These are phyloP conservation scores for Platysteira castanea DNA, from an alignment of 2,113 vertebrate species.

Conservation along the genomic window DNA sequence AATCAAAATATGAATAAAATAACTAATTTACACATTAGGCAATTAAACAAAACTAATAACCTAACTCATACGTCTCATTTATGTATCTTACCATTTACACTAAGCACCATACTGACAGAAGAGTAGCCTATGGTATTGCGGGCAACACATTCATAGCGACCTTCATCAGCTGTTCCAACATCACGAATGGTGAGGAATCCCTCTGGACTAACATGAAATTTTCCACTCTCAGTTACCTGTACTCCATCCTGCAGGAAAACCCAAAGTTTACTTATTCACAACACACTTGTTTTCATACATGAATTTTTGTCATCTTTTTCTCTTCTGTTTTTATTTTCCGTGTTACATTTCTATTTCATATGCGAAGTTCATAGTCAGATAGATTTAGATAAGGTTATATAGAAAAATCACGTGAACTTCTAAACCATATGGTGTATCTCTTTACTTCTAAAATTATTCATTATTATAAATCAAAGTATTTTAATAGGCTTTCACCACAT, in stretches of 20 bases:
- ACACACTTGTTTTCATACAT: neutral
- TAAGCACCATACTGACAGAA: constrained; percentile 89
- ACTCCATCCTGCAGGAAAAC: constrained; percentile 85
- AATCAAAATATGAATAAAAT: neutral
- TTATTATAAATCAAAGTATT: neutral
- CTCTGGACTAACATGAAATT: constrained; percentile 89
- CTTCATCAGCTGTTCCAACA: constrained; percentile 87
- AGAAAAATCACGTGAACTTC: neutral
- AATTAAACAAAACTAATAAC: neutral
- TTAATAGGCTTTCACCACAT: neutral
- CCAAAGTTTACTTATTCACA: neutral
- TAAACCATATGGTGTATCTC: neutral
- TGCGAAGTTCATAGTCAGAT: neutral
- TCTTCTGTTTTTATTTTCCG: neutral
- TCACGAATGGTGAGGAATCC: constrained; percentile 91
- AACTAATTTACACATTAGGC: neutral
- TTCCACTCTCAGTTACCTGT: constrained; percentile 96
- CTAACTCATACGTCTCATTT: neutral
- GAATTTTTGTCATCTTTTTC: neutral
- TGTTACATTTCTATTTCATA: neutral
- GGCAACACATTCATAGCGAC: constrained; percentile 92
- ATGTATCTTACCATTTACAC: constrained; percentile 83
- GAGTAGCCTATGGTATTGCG: constrained; percentile 92
- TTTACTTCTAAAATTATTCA: neutral
- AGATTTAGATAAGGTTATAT: neutral